phyloP scores from a whole-genome alignment of 1,140 invertebrate genomes.

The Steinernema khuongi region DNA sequence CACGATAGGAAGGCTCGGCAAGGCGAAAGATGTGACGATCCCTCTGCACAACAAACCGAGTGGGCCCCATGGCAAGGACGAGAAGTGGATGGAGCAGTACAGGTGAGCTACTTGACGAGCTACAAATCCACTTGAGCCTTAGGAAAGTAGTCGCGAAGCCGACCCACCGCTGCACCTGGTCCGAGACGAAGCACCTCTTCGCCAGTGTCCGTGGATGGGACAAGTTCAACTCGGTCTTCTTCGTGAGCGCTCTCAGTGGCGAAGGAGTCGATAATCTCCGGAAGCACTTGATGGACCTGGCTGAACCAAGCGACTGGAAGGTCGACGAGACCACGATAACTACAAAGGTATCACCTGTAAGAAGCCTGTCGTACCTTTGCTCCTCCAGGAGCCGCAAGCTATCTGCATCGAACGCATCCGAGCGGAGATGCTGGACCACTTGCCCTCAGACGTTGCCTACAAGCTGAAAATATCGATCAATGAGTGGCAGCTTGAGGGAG shows the following conservation, averaged over 20 bases:
- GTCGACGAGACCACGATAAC: constrained; percentile 20
- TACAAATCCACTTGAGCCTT: constrained; percentile 14
- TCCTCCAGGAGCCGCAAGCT: constrained; percentile 25
- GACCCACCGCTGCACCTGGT: constrained; percentile 44
- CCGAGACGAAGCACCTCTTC: constrained; percentile 46
- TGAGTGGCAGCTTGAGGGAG: constrained; percentile 35
- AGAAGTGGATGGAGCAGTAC: constrained; percentile 48
- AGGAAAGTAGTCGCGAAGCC: constrained; percentile 49
- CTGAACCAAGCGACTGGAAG: constrained; percentile 23
- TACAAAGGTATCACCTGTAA: background rate
- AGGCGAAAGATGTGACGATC: background rate
- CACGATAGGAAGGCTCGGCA: constrained; percentile 36
- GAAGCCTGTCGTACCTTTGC: background rate
- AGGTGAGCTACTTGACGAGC: constrained; percentile 33
- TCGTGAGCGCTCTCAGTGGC: constrained; percentile 35
- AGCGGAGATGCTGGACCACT: constrained; percentile 27
- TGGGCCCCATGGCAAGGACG: constrained; percentile 35
- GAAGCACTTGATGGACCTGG: constrained; percentile 38
- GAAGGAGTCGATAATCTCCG: constrained; percentile 52
- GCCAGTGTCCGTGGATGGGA: constrained; percentile 45
- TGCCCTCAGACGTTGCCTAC: constrained; percentile 32
- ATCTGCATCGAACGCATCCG: constrained; percentile 31
- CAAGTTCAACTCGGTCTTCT: constrained; percentile 43
- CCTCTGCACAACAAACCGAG: constrained; percentile 1
- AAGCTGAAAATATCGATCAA: constrained; percentile 25